Base-by-base conservation (phyloP, 2,888 invertebrate species). In the Prionchulus punctatus region DNA sequence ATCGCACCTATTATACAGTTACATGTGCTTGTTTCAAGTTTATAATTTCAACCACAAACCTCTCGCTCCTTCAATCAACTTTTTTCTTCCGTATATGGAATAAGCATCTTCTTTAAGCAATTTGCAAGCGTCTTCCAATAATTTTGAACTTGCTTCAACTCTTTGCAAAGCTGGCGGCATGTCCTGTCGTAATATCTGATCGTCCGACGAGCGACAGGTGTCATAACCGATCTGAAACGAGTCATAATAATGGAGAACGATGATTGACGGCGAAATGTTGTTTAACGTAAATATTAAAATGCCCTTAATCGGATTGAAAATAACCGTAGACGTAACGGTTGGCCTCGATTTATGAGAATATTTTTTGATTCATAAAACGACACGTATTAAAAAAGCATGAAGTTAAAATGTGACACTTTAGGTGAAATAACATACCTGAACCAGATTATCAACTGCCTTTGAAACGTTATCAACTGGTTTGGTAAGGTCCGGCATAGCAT, bases 401-500 rank as follows among this genome's bases (percentile, higher is more conserved):
- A n/a, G n/a, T n/a, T n/a, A n/a, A n/a, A n/a, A n/a, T n/a, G n/a
- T n/a, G n/a, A n/a, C n/a, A n/a, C n/a, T n/a, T n/a, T n/a, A n/a
- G n/a, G n/a, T n/a, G n/a, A n/a, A n/a, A 26, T 18, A 18, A 53
- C 59, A 48, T 42, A 71, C 92, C 81, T 90, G 91, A 66, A 96
- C 87, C 63, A 98, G 81, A 75, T 98, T 98, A 68, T 90, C 87
- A 66, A 98, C 98, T 30, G 98, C 98, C 71, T 84, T 81, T 67
- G 91, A 91, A 72, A 99, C 98, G 60, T 88, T 91, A 73, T 87
- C 86, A 63, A 98, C 94, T 23, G 96, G 96, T 70, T 86, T 81
- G 70, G 89, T 87, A 76, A 98, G 81, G 75, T 98, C 96, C 31
- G 98, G 98, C 96, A 99, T 98, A 0, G 96, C 96, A 75, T 94